Base-by-base conservation (phyloP, 2,797 vertebrate species). In the Percopsis omiscomaycus region DNA sequence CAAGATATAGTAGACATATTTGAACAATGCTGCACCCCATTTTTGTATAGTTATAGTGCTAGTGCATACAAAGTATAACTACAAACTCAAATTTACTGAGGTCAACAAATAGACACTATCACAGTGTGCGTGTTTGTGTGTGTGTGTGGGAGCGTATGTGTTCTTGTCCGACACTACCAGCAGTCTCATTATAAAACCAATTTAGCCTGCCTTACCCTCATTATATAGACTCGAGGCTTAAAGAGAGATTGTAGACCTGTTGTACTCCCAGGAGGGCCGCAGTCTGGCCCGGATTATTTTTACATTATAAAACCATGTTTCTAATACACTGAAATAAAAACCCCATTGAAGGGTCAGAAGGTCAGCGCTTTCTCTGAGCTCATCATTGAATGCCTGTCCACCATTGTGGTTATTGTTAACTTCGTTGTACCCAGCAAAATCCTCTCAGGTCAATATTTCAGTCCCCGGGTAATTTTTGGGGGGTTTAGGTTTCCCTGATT, bases 131-230 rank as follows among this genome's bases (percentile, higher is more conserved):
- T 51, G 47, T 44, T 14, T 52, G 30, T 37, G 48, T 47, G 27
- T 44, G 52, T 30, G 62, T 57, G 68, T 52, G 46, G 12, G 57
- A 75, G 53, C 61, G 66, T 22, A 68, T 69, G 55, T 70, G 59
- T 84, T 80, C 75, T 79, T 86, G 81, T 74, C 46, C 61, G 55
- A 74, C 68, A 55, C 66, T 80, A 76, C 69, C 73, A 81, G 80
- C 81, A 73, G 70, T 42, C 81, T 89, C 84, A 89, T 91, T 89
- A 89, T 89, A 87, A 89, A 90, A 86, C 81, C 80, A 86, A 89
- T 89, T 89, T 89, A 87, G 86, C 68, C 68, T 5, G 62, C 75
- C 79, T 86, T 64, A 77, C 61, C 79, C 82, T 86, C 83, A 86
- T 89, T 83, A 85, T 69, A 67, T 71, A 80, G 84, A 80, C 67